A percentile compares a stretch with the other conserved stretches of the same genome.
Evolutionary conservation across 2,113 vertebrate species (phyloP).

Genomic region (Cochlearius cochlearius): DNA sequence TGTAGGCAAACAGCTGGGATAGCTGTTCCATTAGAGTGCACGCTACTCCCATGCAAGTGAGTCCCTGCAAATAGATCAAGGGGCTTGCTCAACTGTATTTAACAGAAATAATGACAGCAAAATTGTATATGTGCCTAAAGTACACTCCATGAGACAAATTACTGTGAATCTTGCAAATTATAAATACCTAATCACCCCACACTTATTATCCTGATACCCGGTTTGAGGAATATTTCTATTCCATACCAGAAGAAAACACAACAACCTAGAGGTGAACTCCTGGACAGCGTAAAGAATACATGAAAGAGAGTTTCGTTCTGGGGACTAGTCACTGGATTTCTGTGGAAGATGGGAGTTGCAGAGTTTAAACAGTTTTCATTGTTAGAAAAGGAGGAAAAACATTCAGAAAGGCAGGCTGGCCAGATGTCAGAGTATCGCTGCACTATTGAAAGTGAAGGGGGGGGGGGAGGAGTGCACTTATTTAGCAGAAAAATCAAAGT

Average conservation of each 20-base stretch:
- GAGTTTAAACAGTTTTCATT: background rate
- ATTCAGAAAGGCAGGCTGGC: background rate
- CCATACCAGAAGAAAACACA: background rate
- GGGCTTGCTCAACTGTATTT: background rate
- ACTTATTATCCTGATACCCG: background rate
- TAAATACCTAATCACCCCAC: background rate
- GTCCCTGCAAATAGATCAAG: background rate
- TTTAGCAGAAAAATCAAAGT: background rate
- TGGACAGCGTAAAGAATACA: background rate
- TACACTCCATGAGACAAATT: background rate
- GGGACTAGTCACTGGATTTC: background rate
- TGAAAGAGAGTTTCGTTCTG: background rate
- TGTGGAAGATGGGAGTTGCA: background rate
- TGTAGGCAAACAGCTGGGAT: rapidly evolving
- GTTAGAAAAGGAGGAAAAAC: background rate
- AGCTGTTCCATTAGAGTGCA: background rate
- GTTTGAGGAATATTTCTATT: background rate
- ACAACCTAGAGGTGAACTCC: background rate
- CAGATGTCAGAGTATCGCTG: background rate
- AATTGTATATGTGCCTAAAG: background rate
- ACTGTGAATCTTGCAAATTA: background rate
- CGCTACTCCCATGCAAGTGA: background rate
- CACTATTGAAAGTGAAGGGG: background rate
- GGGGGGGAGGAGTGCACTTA: rapidly evolving
- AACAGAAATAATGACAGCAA: background rate